Base-by-base conservation (phyloP, 2,888 invertebrate genomes). In the Lingula anatina region DNA sequence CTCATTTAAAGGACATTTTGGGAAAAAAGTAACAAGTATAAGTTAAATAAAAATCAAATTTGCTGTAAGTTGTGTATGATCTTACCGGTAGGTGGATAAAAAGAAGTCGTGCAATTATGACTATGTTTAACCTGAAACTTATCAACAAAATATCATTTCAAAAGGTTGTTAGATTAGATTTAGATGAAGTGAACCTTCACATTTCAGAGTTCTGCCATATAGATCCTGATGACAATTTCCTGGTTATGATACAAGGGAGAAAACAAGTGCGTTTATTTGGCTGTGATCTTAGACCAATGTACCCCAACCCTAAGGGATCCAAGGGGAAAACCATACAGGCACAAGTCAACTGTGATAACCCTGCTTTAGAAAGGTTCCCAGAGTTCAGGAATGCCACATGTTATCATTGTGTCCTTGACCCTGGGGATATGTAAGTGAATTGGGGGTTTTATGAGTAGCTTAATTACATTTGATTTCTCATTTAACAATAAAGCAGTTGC, bases 251-350 rank as follows among this genome's bases (percentile, higher is more conserved):
- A n/a, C n/a, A 49, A 7, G 62, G 62, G n/a, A 20, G 31, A 18
- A 62, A 62, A 43, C 46, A 51, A 41, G 54, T 60, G 9, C 55
- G 61, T n/a, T 50, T 63, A 44, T 62, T 57, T 46, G 54, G 56
- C 20, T 51, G 55, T 44, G 54, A 60, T 9, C 28, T 59, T 31
- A 49, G 51, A 7, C 38, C 52, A 15, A 47, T 63, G 44, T 62
- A 62, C 38, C 60, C 60, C 1, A 63, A 63, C 41, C 35, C 47
- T 2, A 41, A 53, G 9, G 63, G 63, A 18, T 57, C 63, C 2
- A 63, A 63, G 31, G 63, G 63, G 2, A 40, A 60, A 20, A 63
- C 63, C 7, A 46, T 60, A 2, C 62, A 62, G 50, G 56, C 62
- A 12, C 54, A 53, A 39, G 59, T 62, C 7, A 47, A 61, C 51